Base-by-base conservation (phyloP, 2,888 invertebrate species). In the Lasioglossum calceatum region DNA sequence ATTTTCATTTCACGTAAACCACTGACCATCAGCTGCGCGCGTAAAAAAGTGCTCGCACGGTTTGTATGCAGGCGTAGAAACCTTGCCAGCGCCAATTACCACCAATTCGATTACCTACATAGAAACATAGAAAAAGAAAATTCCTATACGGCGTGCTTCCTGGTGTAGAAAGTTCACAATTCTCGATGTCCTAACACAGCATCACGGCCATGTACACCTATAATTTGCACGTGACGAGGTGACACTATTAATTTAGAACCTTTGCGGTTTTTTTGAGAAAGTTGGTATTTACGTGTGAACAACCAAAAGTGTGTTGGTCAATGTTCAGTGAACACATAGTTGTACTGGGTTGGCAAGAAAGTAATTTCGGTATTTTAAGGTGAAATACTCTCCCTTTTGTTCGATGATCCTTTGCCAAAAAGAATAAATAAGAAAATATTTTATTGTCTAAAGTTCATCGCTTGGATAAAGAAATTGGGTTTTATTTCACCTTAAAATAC, bases 1-100 rank as follows among this genome's bases (percentile, higher is more conserved):
- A 84, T 47, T 71, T 61, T 72, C 23, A 39, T 32, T 81, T 39
- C 71, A n/a, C n/a, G 42, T 42, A 14, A 71, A 71, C 42, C 23
- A 27, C 12, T 2, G 10, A 2, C 2, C 61, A 44, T 54, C 42
- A 64, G 44, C 54, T 64, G 44, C 23, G 44, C 23, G 39, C 23
- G n/a, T 47, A 61, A 36, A n/a, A 75, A 71, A 71, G 71, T 14
- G 23, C 32, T n/a, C 0, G 36, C 50, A 54, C 23, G 23, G 19
- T 67, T n/a, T 36, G 0, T 36, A 54, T 16, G n/a, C 32, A 4
- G 27, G 19, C 14, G 27, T 58, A 27, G 39, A 27, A 19, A 27
- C 12, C 50, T 67, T 12, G 73, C 50, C 73, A 39, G 16, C 42
- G 12, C n/a, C n/a, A 81, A 76, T 81, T 39, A 42, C 16, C 61